Evolutionary conservation across 2,888 invertebrate species (phyloP).

Genomic region (Taphrorychus bicolor): DNA sequence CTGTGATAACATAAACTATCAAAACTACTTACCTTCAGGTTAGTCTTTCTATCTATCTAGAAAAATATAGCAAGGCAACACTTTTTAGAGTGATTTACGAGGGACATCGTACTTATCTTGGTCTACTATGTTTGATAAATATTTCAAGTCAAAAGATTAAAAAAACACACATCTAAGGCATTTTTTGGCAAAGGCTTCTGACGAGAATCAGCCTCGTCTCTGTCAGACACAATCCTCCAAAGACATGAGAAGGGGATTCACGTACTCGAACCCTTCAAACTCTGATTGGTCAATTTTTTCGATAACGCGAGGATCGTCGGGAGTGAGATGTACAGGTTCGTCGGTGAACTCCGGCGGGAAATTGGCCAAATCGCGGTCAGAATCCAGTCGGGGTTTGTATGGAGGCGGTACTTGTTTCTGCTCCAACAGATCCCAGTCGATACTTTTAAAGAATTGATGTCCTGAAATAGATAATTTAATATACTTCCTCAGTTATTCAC

Average conservation of each 20-base stretch:
- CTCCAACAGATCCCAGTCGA: slow-evolving; percentile 98
- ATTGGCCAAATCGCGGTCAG: slow-evolving; percentile 97
- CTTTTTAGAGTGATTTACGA: too few relatives aligned
- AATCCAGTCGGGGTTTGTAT: slow-evolving; percentile 95
- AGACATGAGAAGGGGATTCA: slow-evolving; percentile 99
- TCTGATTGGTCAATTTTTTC: slow-evolving; percentile 99
- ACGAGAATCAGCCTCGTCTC: too few relatives aligned
- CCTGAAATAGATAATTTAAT: not conserved
- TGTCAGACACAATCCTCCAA: slow-evolving; percentile 97
- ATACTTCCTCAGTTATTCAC: too few relatives aligned
- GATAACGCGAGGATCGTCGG: slow-evolving; percentile 92
- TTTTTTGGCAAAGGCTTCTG: too few relatives aligned
- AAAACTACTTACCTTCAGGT: too few relatives aligned
- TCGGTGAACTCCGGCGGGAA: slow-evolving; percentile 99
- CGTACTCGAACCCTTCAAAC: slow-evolving; percentile 99
- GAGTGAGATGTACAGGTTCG: slow-evolving; percentile 96
- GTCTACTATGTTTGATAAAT: too few relatives aligned
- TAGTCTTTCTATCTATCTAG: too few relatives aligned
- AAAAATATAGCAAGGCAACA: too few relatives aligned
- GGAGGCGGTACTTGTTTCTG: slow-evolving; percentile 98
- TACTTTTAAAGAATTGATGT: slow-evolving; percentile 97
- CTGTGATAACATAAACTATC: too few relatives aligned
- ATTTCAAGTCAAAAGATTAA: too few relatives aligned
- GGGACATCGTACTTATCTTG: too few relatives aligned
- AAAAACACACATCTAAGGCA: too few relatives aligned